Evolutionary conservation across 2,797 vertebrate genomes (phyloP).

Genomic region (Brachymystax lenok): DNA sequence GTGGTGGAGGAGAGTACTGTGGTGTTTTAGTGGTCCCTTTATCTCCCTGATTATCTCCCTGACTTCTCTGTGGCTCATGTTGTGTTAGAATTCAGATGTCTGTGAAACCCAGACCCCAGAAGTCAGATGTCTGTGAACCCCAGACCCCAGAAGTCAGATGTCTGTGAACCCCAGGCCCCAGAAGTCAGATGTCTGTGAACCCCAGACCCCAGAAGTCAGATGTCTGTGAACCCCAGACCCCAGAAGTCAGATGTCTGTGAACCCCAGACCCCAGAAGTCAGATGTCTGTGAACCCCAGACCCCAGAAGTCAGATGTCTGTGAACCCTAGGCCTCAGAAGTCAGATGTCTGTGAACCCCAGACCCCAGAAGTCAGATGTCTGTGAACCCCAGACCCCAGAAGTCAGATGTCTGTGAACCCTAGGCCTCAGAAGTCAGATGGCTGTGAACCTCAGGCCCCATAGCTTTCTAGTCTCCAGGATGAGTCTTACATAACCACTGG

Average conservation of each 20-base stretch:
- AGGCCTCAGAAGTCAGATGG: not conserved
- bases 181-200: too few species aligned
- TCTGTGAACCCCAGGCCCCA: conserved; percentile 37
- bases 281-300: not conserved
- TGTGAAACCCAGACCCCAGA: conserved; percentile 31
- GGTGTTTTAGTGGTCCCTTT: conserved; percentile 8
- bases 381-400: conserved; percentile 32
- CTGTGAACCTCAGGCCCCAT: not conserved
- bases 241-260: not conserved
- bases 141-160: conserved; percentile 39
- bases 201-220: too few species aligned
- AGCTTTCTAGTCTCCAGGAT: conserved; percentile 29
- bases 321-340: too few species aligned
- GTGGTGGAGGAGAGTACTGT: conserved; percentile 35
- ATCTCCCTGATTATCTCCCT: conserved; percentile 19
- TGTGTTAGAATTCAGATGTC: conserved; percentile 43
- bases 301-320: conserved; percentile 22
- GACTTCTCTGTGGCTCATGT: conserved; percentile 40
- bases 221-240: not conserved
- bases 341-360: conserved; percentile 26
- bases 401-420: not conserved
- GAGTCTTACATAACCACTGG: conserved; percentile 52
- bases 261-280: not conserved
- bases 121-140: conserved; percentile 30
- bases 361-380: conserved; percentile 39